Evolutionary conservation across 2,113 vertebrate genomes (phyloP).

Genomic region (Aramus guarauna): DNA sequence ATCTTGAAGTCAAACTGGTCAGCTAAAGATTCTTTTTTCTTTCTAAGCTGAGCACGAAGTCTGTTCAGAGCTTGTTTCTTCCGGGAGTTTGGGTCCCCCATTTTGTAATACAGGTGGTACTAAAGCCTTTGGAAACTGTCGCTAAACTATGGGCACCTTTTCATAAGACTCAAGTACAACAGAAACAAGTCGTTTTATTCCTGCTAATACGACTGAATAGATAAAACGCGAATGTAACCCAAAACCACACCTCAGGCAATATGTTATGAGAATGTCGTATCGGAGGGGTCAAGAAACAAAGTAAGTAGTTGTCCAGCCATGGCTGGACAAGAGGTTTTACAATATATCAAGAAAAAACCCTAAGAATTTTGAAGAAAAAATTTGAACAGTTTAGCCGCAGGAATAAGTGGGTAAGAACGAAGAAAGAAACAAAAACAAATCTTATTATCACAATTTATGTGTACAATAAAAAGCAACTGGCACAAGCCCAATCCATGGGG

Average conservation of each 20-base stretch:
- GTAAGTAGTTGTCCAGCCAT: slow-evolving; percentile 70
- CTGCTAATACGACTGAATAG: slow-evolving; percentile 73
- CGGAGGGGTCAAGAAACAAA: slow-evolving; percentile 74
- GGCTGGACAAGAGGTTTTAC: slow-evolving; percentile 49
- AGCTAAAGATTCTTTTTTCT: slow-evolving; percentile 99
- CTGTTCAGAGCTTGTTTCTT: slow-evolving; percentile 99
- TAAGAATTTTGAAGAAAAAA: slow-evolving; percentile 62
- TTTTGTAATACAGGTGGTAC: slow-evolving; percentile 86
- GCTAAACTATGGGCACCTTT: slow-evolving; percentile 81
- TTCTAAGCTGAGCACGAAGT: slow-evolving; percentile 98
- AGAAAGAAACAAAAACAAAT: background rate
- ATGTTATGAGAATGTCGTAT: slow-evolving; percentile 69
- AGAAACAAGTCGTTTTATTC: slow-evolving; percentile 82
- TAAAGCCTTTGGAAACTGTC: slow-evolving; percentile 80
- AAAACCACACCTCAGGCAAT: slow-evolving; percentile 71
- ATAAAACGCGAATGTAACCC: slow-evolving; percentile 73
- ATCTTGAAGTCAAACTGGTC: slow-evolving; percentile 99
- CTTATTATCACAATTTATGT: slow-evolving; percentile 71
- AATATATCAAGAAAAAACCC: background rate
- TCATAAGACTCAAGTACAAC: slow-evolving; percentile 83
- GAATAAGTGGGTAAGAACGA: slow-evolving; percentile 51
- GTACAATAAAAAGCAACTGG: slow-evolving; percentile 72
- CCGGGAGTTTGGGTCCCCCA: slow-evolving; percentile 99
- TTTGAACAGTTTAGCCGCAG: slow-evolving; percentile 57
- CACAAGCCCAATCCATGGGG: slow-evolving; percentile 75